Base-by-base conservation (phyloP, 2,888 invertebrate species). In the Acronicta psi region DNA sequence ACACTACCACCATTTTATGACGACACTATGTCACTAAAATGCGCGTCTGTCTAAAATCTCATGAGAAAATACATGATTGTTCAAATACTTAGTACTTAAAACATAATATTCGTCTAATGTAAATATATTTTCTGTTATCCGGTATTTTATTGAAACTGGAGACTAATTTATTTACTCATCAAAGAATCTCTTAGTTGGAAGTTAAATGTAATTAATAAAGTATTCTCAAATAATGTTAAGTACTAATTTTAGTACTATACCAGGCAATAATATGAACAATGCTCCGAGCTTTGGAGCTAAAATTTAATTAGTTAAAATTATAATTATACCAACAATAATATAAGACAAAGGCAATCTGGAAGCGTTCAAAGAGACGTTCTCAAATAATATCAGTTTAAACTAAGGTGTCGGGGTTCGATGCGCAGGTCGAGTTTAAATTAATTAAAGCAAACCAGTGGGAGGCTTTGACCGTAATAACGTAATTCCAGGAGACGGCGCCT, bases 381-480 rank as follows among this genome's bases (percentile, higher is more conserved):
- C 29, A 60, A 77, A 69, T 67, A 58, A 66, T 52, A 61, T 56
- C 47, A 20, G 36, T 31, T 18, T 37, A 31, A 61, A 61, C 45
- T 14, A 58, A 81, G 81, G 81, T 82, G 78, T 75, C 67, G 69
- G 59, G 49, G 75, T 84, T 81, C 79, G 79, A 77, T 79, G 80
- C 79, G 44, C 64, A 65, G 56, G 59, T 62, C 34, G 40, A 73
- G 75, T 73, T 74, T 71, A 77, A 85, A 87, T 86, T 87, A 87
- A 87, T 87, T 87, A 82, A 85, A 83, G 75, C 73, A 75, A 79
- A 72, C 75, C 66, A 59, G 60, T 68, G 53, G 62, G 65, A 54
- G 75, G 77, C 82, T 85, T 81, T 78, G 79, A 73, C 75, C 73
- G 79, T 83, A 83, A 83, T 87, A 86, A 83, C 83, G 76, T 80